These are phyloP conservation scores for Cheilosia pagana DNA, from an alignment of 2,888 invertebrate genomes.

Conservation along the genomic window DNA sequence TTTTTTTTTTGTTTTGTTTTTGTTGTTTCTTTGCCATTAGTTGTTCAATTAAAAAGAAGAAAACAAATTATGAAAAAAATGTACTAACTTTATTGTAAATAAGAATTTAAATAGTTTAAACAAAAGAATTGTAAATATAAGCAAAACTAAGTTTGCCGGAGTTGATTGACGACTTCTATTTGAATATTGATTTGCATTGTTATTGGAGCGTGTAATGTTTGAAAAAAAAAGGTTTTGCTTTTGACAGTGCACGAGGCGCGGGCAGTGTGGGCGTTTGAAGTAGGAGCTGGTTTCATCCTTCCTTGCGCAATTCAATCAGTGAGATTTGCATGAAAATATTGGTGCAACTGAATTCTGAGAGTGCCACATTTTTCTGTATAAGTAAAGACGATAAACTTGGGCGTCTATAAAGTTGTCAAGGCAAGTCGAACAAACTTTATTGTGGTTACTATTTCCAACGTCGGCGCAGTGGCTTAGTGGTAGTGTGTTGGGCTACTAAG, in stretches of 20 bases:
- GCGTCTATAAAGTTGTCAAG: too few species aligned
- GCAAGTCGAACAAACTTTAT: too few species aligned
- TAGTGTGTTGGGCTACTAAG: too few species aligned
- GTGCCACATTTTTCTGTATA: too few species aligned
- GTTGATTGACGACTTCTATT: slow-evolving; percentile 9
- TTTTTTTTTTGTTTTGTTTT: slow-evolving; percentile 19
- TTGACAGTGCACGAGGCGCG: background rate
- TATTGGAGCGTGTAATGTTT: slow-evolving; percentile 29
- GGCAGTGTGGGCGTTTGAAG: background rate
- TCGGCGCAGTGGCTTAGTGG: too few species aligned
- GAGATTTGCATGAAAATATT: too few species aligned
- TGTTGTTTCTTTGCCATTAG: slow-evolving; percentile 63
- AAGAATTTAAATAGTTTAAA: slow-evolving; percentile 17
- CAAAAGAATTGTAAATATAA: slow-evolving; percentile 55
- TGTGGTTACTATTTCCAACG: too few species aligned
- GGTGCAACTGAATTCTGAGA: too few species aligned
- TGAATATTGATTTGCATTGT: slow-evolving; percentile 30
- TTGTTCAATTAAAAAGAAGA: slow-evolving; percentile 52
- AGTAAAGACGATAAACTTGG: too few species aligned
- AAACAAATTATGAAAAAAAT: slow-evolving; percentile 32
- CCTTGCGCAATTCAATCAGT: too few species aligned
- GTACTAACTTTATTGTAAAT: slow-evolving; percentile 65
- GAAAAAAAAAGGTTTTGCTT: slow-evolving; percentile 11
- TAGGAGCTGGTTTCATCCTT: too few species aligned
- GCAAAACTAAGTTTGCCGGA: slow-evolving; percentile 19